Conservation (phyloP, 1,140 invertebrate species). For the Drosophila teissieri region DNA sequence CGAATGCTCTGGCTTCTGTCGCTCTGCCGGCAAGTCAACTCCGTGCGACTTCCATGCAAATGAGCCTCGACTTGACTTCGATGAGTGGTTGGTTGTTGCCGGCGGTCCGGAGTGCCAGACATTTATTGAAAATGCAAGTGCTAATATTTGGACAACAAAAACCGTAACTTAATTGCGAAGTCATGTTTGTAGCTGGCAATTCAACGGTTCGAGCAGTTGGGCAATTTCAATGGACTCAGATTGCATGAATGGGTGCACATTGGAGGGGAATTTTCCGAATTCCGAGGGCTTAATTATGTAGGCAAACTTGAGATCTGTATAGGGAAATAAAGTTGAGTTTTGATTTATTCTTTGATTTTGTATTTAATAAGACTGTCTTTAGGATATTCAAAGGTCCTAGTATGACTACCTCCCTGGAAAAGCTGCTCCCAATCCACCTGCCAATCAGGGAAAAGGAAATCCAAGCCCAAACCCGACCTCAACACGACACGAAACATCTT, state of each 20-base stretch:
- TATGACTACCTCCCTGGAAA: neutral
- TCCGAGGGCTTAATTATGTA: neutral
- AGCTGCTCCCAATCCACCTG: neutral
- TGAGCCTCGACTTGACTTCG: slow-evolving; percentile 51
- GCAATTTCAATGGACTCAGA: slow-evolving; percentile 5
- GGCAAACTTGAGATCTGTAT: neutral
- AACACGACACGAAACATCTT: slow-evolving; percentile 16
- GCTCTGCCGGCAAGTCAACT: slow-evolving; percentile 29
- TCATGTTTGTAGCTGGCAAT: slow-evolving; percentile 43
- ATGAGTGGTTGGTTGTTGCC: slow-evolving; percentile 37
- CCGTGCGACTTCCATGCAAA: slow-evolving; percentile 62
- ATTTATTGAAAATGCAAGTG: slow-evolving; percentile 81
- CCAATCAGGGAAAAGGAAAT: slow-evolving; percentile 7
- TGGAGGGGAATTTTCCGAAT: neutral
- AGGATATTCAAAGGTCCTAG: too few species aligned
- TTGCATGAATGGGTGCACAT: slow-evolving; percentile 7
- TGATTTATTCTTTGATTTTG: neutral
- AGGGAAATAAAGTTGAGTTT: neutral
- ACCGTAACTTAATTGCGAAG: slow-evolving; percentile 73
- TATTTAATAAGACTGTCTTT: too few species aligned
- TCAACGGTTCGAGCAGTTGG: neutral
- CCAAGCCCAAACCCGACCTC: neutral
- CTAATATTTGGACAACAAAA: slow-evolving; percentile 75
- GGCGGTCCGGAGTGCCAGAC: slow-evolving; percentile 28
- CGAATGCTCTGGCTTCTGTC: slow-evolving; percentile 20